Base-by-base conservation (phyloP, 2,113 vertebrate species). In the Emydura subglobosa region DNA sequence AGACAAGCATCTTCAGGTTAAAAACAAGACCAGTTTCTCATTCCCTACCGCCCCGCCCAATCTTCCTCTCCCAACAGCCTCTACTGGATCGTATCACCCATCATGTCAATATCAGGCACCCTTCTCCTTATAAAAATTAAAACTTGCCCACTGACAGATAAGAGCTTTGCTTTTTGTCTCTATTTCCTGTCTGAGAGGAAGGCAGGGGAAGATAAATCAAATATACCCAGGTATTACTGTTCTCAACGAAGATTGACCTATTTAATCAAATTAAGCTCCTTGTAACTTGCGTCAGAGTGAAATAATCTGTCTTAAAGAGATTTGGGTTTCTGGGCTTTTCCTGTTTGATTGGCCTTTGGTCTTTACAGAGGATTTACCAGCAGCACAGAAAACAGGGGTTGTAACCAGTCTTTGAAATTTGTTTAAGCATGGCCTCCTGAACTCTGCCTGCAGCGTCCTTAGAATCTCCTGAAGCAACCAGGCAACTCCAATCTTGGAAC, bases 181-280 rank as follows among this genome's bases (percentile, higher is more conserved):
- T 3, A 3, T 47, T 25, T 74, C 79, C 68, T 82, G 94, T 86
- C 88, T 13, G 2, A 25, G 22, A 3, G 9, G 5, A n/a, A 39
- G 65, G 9, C 29, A 6, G 29, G 55, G 12, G 65, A 16, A 44
- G 1, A 53, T 12, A 61, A 42, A 22, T 10, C 6, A 83, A 54
- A 29, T 2, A 34, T 2, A 3, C 42, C 44, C 44, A 8, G 13
- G 81, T 29, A 5, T 79, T 42, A 49, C 57, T 24, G n/a, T 12
- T 19, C 76, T 21, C 74, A 2, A 34, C 11, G 24, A 16, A 86
- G 88, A 87, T 31, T 92, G 93, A 94, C 74, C 87, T 34, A 16
- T 55, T 90, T 97, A 96, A 95, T 57, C 65, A 49, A 29, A 2
- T 27, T 93, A 83, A 85, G 59, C 14, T 59, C 87, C 86, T 85